Percentiles rank a stretch among this genome's conserved stretches.
Conservation (phyloP, 1,140 invertebrate genomes). For the Hesperophylax magnus region DNA sequence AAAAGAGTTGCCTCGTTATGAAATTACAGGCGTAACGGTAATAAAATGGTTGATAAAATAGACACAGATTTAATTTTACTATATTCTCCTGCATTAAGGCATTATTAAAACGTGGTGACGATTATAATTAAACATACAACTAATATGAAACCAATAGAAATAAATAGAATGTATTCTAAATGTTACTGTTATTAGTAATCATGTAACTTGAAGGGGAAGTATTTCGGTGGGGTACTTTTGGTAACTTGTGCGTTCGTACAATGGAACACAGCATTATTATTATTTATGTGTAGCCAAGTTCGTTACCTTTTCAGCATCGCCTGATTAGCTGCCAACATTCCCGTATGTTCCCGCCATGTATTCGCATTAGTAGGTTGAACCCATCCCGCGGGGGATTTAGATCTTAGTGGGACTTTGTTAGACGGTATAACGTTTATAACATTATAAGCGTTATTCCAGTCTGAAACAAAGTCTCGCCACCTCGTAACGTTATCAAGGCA, state of each 20-base stretch:
- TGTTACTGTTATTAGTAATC: no score
- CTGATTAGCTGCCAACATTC: constrained; percentile 10
- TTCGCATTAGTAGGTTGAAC: constrained; percentile 35
- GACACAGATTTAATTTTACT: no score
- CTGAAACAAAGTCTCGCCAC: constrained; percentile 54
- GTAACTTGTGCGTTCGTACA: no score
- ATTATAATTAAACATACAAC: no score
- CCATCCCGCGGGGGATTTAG: constrained; percentile 40
- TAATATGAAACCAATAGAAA: no score
- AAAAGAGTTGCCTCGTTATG: constrained; percentile 2
- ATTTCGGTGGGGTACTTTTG: no score
- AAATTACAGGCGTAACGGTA: background rate
- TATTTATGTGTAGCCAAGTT: constrained; percentile 20
- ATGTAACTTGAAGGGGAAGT: no score
- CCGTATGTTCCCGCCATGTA: background rate
- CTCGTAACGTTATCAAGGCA: constrained; percentile 54
- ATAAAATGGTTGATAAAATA: background rate
- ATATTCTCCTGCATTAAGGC: no score
- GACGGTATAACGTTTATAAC: constrained; percentile 29
- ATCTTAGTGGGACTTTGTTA: constrained; percentile 39
- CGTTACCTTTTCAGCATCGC: constrained; percentile 14
- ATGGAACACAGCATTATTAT: no score
- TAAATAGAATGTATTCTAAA: no score
- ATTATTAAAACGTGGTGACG: background rate
- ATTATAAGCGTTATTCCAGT: constrained; percentile 20